Percentiles rank a stretch among this genome's conserved stretches.
These are phyloP conservation scores for Seira musarum DNA, from an alignment of 2,888 invertebrate species.

Conservation along the genomic window DNA sequence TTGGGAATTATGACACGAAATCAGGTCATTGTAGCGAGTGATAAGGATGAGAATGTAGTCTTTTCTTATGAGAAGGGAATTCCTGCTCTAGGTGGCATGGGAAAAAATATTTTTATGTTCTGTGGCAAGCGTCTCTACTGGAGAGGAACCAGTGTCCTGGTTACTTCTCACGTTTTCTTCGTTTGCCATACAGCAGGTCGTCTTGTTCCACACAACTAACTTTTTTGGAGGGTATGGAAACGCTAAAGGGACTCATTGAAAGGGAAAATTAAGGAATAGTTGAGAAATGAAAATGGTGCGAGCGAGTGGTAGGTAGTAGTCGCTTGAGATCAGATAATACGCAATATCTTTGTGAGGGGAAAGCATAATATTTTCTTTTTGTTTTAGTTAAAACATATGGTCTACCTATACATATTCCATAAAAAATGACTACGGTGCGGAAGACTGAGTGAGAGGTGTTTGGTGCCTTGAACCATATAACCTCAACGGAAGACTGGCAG, in stretches of 20 bases:
- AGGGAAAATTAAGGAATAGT: conserved; percentile 29
- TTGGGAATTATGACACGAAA: conserved; percentile 6
- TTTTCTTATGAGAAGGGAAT: background rate
- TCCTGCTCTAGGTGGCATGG: background rate
- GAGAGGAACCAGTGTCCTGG: background rate
- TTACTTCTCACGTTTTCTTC: conserved; percentile 4
- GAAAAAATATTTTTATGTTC: conserved; percentile 1
- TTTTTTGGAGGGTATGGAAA: conserved; percentile 3
- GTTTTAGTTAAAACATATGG: too few species aligned
- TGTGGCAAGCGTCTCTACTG: background rate
- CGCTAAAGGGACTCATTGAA: conserved; percentile 30
- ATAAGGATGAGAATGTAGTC: background rate
- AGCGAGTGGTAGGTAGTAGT: background rate
- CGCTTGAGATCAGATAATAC: conserved; percentile 14
- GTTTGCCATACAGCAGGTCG: conserved; percentile 9
- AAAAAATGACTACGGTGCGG: too few species aligned
- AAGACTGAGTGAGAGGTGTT: too few species aligned
- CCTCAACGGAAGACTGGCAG: too few species aligned
- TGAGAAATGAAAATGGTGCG: conserved; percentile 3
- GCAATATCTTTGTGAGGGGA: background rate
- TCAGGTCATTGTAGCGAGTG: background rate
- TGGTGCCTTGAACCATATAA: too few species aligned
- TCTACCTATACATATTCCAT: too few species aligned
- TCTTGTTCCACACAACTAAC: background rate
- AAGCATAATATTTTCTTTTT: conserved; percentile 7